These are phyloP conservation scores for Paramuricea clavata DNA, from an alignment of 92 coral and sea anemone genomes.

Conservation along the genomic window DNA sequence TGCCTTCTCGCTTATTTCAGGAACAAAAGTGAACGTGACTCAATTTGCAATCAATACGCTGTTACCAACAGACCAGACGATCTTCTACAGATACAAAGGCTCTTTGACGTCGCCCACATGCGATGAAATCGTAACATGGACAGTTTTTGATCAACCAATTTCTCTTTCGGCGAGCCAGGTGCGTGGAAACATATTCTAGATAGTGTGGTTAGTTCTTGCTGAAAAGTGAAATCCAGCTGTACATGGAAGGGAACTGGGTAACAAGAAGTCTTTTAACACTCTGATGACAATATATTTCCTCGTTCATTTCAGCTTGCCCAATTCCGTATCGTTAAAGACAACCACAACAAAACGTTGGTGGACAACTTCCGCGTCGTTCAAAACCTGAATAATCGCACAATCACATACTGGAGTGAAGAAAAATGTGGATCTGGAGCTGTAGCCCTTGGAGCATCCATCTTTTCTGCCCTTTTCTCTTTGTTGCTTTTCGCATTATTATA, in stretches of 20 bases:
- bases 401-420: background rate
- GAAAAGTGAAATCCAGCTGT: too few species aligned
- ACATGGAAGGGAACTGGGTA: too few species aligned
- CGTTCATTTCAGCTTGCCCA: background rate
- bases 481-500: background rate
- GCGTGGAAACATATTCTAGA: background rate
- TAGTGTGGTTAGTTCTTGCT: too few species aligned
- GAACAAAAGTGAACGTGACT: background rate
- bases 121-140: constrained; percentile 31
- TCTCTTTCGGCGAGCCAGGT: constrained; percentile 17
- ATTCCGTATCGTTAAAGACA: background rate
- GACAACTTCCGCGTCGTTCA: constrained; percentile 15
- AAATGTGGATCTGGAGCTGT: background rate
- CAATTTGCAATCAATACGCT: background rate
- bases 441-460: background rate
- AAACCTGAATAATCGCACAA: constrained; percentile 17
- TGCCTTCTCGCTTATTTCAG: background rate
- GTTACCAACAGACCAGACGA: background rate
- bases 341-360: background rate
- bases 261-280: too few species aligned
- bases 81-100: constrained; percentile 31
- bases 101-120: constrained; percentile 40
- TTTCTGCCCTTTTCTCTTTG: background rate
- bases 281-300: too few species aligned
- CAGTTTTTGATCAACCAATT: constrained; percentile 14